Conservation (phyloP, 2,888 invertebrate genomes). For the Allolobophora icterica region DNA sequence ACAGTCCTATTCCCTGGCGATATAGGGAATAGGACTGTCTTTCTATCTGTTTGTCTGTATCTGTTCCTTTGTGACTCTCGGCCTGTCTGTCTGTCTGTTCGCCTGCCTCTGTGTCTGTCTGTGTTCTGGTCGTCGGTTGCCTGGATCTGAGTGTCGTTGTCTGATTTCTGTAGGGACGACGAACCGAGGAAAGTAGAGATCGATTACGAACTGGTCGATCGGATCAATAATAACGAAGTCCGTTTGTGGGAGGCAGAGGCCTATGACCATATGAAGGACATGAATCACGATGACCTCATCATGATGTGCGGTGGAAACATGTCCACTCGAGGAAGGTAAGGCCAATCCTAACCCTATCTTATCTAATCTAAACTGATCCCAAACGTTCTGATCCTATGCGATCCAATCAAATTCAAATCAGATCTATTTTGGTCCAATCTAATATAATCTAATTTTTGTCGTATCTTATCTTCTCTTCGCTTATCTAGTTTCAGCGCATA, state of each 20-base stretch:
- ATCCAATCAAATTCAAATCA: no score
- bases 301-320: slow-evolving; percentile 27
- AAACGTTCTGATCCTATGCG: no score
- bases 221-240: background rate
- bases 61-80: no score
- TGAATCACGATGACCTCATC: background rate
- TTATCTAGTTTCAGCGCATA: no score
- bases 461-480: no score
- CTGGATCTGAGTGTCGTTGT: background rate
- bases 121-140: background rate
- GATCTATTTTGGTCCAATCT: no score
- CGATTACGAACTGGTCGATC: background rate
- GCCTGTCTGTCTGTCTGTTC: no score
- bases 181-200: background rate
- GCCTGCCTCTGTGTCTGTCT: no score
- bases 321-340: background rate
- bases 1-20: no score
- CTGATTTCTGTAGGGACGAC: background rate
- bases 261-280: background rate
- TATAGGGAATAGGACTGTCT: no score
- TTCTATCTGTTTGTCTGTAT: no score
- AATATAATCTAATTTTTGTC: no score
- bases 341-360: background rate
- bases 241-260: slow-evolving; percentile 21
- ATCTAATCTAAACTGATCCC: background rate